Conservation (phyloP, 2,888 invertebrate species). For the Ligdia adustata region DNA sequence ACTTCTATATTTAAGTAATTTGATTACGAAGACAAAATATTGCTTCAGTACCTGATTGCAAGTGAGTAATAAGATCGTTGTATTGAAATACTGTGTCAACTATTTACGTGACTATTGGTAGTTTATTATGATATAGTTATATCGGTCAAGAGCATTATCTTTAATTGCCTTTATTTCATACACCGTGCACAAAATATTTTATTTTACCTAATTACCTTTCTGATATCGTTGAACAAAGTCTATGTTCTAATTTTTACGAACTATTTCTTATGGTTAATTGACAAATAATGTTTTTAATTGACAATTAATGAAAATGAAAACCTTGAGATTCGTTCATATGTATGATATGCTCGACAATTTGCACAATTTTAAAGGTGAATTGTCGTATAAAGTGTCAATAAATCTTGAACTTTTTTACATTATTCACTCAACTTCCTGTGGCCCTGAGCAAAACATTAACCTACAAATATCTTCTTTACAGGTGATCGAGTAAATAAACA, state of each 20-base stretch:
- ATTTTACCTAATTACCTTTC: no score
- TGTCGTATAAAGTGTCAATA: no score
- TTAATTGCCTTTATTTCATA: conserved; percentile 5
- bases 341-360: no score
- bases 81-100: conserved; percentile 2
- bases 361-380: no score
- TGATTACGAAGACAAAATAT: conserved; percentile 11
- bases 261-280: no score
- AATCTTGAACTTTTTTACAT: background rate
- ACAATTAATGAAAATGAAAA: no score
- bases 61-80: background rate
- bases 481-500: conserved; percentile 61
- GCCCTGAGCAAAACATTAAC: conserved; percentile 22
- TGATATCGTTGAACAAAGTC: no score
- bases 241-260: no score
- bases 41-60: no score
- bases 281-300: no score
- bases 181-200: no score
- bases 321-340: no score
- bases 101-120: conserved; percentile 26
- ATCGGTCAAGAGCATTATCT: conserved; percentile 26
- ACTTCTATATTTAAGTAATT: conserved; percentile 14
- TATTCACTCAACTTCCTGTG: background rate
- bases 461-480: conserved; percentile 59
- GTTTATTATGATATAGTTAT: conserved; percentile 22